These are phyloP conservation scores for Mola mola DNA, from an alignment of 2,113 vertebrate species.

Conservation along the genomic window DNA sequence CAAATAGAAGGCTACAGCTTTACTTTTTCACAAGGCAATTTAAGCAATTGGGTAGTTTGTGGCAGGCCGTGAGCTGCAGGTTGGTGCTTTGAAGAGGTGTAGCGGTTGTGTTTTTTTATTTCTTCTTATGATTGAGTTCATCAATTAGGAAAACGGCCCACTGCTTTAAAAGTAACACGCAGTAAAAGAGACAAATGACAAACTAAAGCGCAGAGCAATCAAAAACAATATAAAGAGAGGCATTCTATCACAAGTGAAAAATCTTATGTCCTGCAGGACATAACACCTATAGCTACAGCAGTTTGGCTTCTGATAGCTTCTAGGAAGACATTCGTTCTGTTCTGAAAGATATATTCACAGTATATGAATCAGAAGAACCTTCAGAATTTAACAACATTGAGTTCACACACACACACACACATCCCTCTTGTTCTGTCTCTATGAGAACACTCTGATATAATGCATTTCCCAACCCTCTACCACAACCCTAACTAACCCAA, in stretches of 20 bases:
- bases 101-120: not conserved
- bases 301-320: no score
- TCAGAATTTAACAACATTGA: no score
- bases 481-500: no score
- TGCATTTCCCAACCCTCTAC: no score
- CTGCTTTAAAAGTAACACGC: slow-evolving; percentile 1
- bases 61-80: not conserved
- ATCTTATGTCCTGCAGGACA: slow-evolving; percentile 13
- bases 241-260: slow-evolving; percentile 28
- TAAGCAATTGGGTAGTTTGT: slow-evolving; percentile 18
- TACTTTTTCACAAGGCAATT: slow-evolving; percentile 7
- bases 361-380: no score
- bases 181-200: slow-evolving; percentile 5
- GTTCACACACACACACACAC: no score
- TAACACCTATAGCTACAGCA: no score
- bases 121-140: not conserved
- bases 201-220: slow-evolving; percentile 13
- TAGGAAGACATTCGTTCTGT: no score
- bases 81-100: slow-evolving; percentile 13
- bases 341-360: no score
- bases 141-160: slow-evolving; percentile 5
- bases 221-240: not conserved
- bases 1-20: not conserved
- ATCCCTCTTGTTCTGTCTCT: no score
- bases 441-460: no score